A percentile compares a stretch with the other conserved stretches of the same genome.
phyloP scores from a whole-genome alignment of 2,888 invertebrate genomes.

The Panzeria rudis region DNA sequence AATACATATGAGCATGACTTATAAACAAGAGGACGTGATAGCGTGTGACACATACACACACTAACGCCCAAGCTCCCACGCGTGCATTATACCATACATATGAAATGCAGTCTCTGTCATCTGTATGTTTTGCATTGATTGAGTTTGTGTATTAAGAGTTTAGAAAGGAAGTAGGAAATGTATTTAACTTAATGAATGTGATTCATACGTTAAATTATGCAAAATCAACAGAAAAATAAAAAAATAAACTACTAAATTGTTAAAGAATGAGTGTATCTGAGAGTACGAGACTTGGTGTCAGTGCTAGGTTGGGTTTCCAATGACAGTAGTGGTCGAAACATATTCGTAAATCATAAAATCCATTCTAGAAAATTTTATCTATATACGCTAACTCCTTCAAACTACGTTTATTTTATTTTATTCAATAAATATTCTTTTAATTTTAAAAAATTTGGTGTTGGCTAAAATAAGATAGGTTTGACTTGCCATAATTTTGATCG shows the following conservation, averaged over 20 bases:
- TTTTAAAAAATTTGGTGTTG: too few relatives aligned
- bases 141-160: slow-evolving; percentile 12
- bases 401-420: too few relatives aligned
- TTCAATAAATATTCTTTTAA: too few relatives aligned
- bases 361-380: too few relatives aligned
- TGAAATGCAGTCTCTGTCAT: slow-evolving; percentile 2
- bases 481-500: too few relatives aligned
- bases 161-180: slow-evolving; percentile 32
- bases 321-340: neutral
- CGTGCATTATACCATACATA: neutral
- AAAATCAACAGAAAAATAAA: slow-evolving; percentile 53
- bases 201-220: slow-evolving; percentile 71
- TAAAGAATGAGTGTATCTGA: neutral
- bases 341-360: too few relatives aligned
- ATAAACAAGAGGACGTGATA: slow-evolving; percentile 38
- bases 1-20: slow-evolving; percentile 5
- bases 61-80: neutral
- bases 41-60: neutral
- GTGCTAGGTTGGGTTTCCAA: neutral
- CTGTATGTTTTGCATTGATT: slow-evolving; percentile 12
- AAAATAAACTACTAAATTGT: neutral
- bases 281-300: neutral
- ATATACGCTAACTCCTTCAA: too few relatives aligned
- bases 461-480: too few relatives aligned
- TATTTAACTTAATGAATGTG: slow-evolving; percentile 70